phyloP scores from a whole-genome alignment of 2,797 vertebrate genomes.

The Sebastes goodei region DNA sequence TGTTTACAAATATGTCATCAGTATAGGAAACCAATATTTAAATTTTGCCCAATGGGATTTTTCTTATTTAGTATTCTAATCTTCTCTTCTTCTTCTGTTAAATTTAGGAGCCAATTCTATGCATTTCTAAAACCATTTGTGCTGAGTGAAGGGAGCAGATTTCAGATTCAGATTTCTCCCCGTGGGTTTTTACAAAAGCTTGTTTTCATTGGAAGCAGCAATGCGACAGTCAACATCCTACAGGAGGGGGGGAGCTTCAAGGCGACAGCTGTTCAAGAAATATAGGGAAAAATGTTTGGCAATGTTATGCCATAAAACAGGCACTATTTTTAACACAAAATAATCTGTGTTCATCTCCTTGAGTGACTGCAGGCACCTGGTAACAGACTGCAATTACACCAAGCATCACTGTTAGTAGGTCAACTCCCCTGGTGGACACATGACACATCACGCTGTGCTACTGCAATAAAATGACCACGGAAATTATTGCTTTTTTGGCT shows the following conservation, averaged over 20 bases:
- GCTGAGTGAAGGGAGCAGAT: background rate
- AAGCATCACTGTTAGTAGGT: constrained; percentile 12
- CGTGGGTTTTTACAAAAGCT: background rate
- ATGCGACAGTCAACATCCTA: background rate
- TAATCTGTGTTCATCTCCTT: background rate
- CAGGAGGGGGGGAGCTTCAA: background rate
- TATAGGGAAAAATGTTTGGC: background rate
- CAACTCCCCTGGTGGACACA: background rate
- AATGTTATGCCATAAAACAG: background rate
- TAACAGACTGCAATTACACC: background rate
- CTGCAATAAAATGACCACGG: background rate
- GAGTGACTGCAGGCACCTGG: background rate
- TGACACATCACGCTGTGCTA: background rate
- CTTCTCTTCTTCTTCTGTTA: background rate
- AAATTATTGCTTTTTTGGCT: background rate
- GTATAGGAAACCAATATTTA: background rate
- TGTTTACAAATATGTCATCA: background rate
- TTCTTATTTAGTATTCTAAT: background rate
- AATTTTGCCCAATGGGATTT: background rate
- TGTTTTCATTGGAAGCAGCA: constrained; percentile 2
- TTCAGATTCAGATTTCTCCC: background rate
- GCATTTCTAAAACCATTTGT: background rate
- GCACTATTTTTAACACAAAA: background rate
- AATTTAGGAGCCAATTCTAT: background rate
- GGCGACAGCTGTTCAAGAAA: background rate